These are phyloP conservation scores for Electrona antarctica DNA, from an alignment of 2,113 vertebrate genomes.

Conservation along the genomic window DNA sequence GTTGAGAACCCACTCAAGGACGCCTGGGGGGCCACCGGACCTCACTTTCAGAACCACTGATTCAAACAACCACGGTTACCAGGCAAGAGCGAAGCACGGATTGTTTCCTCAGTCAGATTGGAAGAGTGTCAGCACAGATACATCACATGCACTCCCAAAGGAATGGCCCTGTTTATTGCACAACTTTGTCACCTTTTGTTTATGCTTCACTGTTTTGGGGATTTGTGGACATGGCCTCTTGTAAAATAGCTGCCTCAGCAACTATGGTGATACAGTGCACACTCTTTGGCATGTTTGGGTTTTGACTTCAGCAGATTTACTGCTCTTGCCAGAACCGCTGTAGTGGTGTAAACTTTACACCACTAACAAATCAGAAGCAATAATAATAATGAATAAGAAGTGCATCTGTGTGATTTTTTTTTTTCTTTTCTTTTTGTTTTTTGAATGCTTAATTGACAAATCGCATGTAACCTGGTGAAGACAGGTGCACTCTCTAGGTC, in stretches of 20 bases:
- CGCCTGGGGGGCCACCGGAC: no score
- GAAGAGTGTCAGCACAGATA: not conserved
- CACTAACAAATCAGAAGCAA: not conserved
- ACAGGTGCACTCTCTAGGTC: no score
- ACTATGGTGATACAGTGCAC: not conserved
- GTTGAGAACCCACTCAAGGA: no score
- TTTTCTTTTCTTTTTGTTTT: not conserved
- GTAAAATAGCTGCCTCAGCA: not conserved
- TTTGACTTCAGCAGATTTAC: not conserved
- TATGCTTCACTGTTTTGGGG: not conserved
- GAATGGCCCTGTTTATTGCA: not conserved
- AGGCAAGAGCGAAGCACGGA: not conserved
- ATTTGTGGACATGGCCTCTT: not conserved
- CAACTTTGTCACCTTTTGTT: conserved; percentile 2
- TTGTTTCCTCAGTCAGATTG: not conserved
- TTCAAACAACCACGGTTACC: not conserved
- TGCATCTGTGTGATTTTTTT: no score
- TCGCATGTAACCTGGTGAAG: not conserved
- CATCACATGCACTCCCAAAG: not conserved
- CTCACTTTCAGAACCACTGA: no score
- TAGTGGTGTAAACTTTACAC: not conserved
- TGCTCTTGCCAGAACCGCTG: not conserved
- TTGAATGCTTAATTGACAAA: not conserved
- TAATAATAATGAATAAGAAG: not conserved
- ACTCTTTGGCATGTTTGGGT: not conserved